Base-by-base conservation (phyloP, 1,140 invertebrate species). In the Trichogramma pretiosum region DNA sequence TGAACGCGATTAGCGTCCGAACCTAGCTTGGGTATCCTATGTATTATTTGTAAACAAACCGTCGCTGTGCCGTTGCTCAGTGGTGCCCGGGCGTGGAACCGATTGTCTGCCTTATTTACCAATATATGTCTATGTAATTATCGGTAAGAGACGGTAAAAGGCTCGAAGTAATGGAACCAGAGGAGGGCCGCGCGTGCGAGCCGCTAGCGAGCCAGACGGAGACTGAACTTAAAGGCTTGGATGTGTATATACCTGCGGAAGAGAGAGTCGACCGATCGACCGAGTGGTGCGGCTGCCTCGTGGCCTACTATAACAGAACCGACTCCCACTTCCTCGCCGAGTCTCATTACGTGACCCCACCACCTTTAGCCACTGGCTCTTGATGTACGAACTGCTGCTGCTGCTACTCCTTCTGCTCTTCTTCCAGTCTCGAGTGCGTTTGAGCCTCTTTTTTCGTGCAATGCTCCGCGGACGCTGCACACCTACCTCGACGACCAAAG, bases 291-390 rank as follows among this genome's bases (percentile, higher is more conserved):
- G 60, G 58, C 61, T 65, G 60, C 64, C 61, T 70, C 58, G 63
- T 72, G 69, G 69, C 69, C 69, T 72, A 72, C 69, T 72, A 70
- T 72, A 70, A 69, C 67, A 68, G 65, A 70, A 70, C 68, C 65
- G 59, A 67, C 67, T 70, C 65, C 68, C 64, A 67, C 68, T 62
- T 51, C 45, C 26, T 36, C 10, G 42, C 44, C 39, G 52, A 52
- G 54, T 59, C 60, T 60, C 56, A 62, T 66, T 66, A 63, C 62
- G 51, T 59, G 60, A 54, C 52, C 16, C 7, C n/a, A 17, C 17
- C 7, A 19, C 18, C 8, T 13, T 17, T 3, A 9, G 21, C 9
- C 14, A n/a, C 16, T 7, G 19, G 33, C 8, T 16, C 26, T 28
- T 9, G 7, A 28, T 13, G 7, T 28, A 7, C 26, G 26, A 9